Base-by-base conservation (phyloP, 1,140 invertebrate genomes). In the Drosophila pandora region DNA sequence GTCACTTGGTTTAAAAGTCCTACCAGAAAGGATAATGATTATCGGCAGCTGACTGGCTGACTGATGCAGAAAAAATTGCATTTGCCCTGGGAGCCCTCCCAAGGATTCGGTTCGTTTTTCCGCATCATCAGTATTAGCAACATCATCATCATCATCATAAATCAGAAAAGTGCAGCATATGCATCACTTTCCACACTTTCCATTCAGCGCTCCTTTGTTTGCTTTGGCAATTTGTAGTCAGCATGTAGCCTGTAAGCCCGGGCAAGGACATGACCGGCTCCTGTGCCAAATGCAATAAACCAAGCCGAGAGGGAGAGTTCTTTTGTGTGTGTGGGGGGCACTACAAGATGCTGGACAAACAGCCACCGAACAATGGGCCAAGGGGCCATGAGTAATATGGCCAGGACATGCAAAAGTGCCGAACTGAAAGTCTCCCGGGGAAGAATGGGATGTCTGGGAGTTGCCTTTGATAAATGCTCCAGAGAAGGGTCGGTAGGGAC, bases 91-190 rank as follows among this genome's bases (percentile, higher is more conserved):
- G 5, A 17, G 17, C 17, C 17, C 43, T 6, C 21, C 7, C 21
- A 17, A 43, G 45, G 58, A 43, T 13, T 34, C 37, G 4, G 39
- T 43, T 52, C 45, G 37, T 47, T 56, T 74, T 55, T 74, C 68
- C 34, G 48, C 49, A 69, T 50, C 70, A 62, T 61, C 43, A 39
- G 49, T 52, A 72, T 73, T 62, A 48, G 60, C 79, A 74, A 75
- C 62, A 72, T 76, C 69, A 56, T 80, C 74, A 74, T 77, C 75
- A 85, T 87, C 74, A 76, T 67, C 83, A 87, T 87, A 87, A 87
- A 87, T 87, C 82, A 88, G 50, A 67, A 65, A 74, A 79, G 69
- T 88, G 83, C 83, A 88, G 78, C 82, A 88, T 73, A 78, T 87
- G 82, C 83, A 87, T 65, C 82, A 87, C 78, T 72, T 65, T 82